Conservation (phyloP, 1,140 invertebrate genomes). For the Dendroctonus valens region DNA sequence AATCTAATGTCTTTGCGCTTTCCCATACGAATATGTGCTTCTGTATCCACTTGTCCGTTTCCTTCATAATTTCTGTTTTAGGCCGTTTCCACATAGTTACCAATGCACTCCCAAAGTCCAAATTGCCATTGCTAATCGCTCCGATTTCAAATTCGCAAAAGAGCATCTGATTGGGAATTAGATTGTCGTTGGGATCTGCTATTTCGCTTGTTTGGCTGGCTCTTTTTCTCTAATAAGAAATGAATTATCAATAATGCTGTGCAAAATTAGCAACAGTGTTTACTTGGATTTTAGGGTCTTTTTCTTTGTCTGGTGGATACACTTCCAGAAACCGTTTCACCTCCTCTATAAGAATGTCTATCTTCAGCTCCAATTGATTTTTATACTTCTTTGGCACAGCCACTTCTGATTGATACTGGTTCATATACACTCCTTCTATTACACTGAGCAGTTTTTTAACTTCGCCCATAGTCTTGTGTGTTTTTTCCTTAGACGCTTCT, state of each 20-base stretch:
- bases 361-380: constrained; percentile 20
- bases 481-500: constrained; percentile 22
- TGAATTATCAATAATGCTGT: not conserved
- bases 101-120: constrained; percentile 35
- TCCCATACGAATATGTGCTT: constrained; percentile 19
- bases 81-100: constrained; percentile 26
- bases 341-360: constrained; percentile 33
- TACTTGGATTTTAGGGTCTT: constrained; percentile 31
- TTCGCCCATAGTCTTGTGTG: constrained; percentile 23
- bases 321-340: constrained; percentile 33
- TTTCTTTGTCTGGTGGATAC: constrained; percentile 31
- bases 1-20: constrained; percentile 25
- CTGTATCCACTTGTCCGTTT: constrained; percentile 32
- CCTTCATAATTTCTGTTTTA: constrained; percentile 22
- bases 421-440: constrained; percentile 29
- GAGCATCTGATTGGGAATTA: constrained; percentile 35
- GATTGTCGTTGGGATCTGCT: constrained; percentile 13
- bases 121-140: constrained; percentile 40
- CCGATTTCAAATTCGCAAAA: constrained; percentile 36
- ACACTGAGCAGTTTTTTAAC: constrained; percentile 17
- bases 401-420: constrained; percentile 25
- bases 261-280: not conserved
- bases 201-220: constrained; percentile 30
- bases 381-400: constrained; percentile 31
- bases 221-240: constrained; percentile 22